Evolutionary conservation across 2,888 invertebrate species (phyloP), one percentile per base, ranked within the genome.

Genomic region (Eudasyphora cyanicolor): DNA sequence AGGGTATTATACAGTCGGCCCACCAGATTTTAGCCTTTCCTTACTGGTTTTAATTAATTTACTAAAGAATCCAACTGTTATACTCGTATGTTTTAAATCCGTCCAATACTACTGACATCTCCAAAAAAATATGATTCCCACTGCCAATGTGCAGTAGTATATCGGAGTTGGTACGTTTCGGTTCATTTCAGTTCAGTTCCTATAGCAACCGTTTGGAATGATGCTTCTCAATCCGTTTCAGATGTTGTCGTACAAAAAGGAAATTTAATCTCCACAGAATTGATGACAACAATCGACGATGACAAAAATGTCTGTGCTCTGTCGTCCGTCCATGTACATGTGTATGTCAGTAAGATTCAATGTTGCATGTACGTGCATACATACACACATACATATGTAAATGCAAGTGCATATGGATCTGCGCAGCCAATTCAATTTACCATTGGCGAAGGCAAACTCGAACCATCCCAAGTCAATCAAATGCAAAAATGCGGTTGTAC

Each of bases 401-500:
- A n/a, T 45, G 38, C 32, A 51, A 38, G 73, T 62, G 32, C 45
- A 14, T 6, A 14, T 54, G 73, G 21, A 17, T 49, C 10, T 38
- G 19, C 32, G 57, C 69, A 27, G 24, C 75, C 51, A 62, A 73
- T 32, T 54, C 54, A 79, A 57, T 62, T 73, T 60, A 57, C 42
- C 60, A 71, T 24, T 64, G 71, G 79, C 35, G 32, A 69, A 79
- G 85, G 86, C 76, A 85, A 81, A 85, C 6, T 4, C 24, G n/a
- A 24, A 4, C 32, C 32, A 32, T 32, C 27, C 74, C 60, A 70
- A 60, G 79, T 82, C 82, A 85, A 79, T 85, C 86, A 86, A 86
- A 87, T 85, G 85, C 85, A 87, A 86, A 89, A 87, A 82, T 86
- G 84, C 82, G 82, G 84, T 82, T 83, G 64, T 82, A 21, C 54